phyloP scores from a whole-genome alignment of 1,140 invertebrate species.

The Calephelis virginiensis region DNA sequence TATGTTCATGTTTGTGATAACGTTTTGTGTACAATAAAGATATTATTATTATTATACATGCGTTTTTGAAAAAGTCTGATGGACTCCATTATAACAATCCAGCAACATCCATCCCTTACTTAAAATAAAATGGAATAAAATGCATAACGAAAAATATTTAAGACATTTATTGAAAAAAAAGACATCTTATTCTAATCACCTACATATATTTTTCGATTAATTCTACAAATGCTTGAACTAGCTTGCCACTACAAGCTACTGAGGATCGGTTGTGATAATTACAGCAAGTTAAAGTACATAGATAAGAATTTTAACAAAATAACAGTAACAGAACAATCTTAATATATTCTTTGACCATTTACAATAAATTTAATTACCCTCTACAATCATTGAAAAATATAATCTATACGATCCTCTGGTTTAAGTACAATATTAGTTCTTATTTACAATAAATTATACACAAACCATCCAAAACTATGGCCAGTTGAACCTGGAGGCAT shows the following conservation, averaged over 20 bases:
- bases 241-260: conserved; percentile 71
- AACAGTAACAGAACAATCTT: conserved; percentile 20
- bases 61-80: no score
- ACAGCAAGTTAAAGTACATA: conserved; percentile 21
- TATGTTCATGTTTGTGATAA: no score
- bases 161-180: conserved; percentile 13
- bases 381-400: conserved; percentile 20
- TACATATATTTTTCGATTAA: conserved; percentile 62
- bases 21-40: no score
- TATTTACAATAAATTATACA: conserved; percentile 64
- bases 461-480: background rate
- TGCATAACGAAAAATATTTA: conserved; percentile 1
- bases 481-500: background rate
- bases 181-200: conserved; percentile 26
- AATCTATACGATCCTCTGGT: conserved; percentile 45
- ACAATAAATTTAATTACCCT: conserved; percentile 19
- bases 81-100: no score
- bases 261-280: conserved; percentile 43
- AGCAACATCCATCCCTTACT: no score
- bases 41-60: no score
- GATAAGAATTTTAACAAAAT: conserved; percentile 14
- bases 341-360: conserved; percentile 16
- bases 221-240: conserved; percentile 75
- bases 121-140: background rate
- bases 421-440: conserved; percentile 73